Evolutionary conservation across 1,140 invertebrate genomes (phyloP), one percentile per base, ranked within the genome.

Genomic region (Drosophila nannoptera): DNA sequence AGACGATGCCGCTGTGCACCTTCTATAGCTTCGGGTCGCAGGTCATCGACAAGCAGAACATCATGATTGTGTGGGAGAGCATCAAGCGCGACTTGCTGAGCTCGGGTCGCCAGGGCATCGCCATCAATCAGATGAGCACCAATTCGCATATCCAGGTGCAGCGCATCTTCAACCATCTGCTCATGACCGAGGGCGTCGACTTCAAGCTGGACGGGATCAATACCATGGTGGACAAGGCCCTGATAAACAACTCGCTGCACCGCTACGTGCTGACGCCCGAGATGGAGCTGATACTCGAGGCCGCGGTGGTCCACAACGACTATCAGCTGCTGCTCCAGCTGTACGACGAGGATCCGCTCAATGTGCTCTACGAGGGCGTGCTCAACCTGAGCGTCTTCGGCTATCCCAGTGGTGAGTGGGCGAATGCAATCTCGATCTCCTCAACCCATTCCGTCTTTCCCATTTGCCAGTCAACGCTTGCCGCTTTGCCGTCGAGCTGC

Each of bases 211-310:
- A 62, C 0, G 11, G 54, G 0, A 84, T 88, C 7, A 46, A 86
- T 67, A 33, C 46, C 0, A 7, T 69, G 1, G 22, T n/a, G 0
- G 77, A 88, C 31, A 8, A 6, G 4, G 87, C 87, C 2, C 40
- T 88, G 9, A 66, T 88, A 5, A 81, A 75, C 22, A 88, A 88
- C 59, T 88, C 87, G 0, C 8, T 84, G 50, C 82, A 87, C 50
- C 87, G 87, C 3, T 88, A 71, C 12, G 73, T 88, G 0, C 33
- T 88, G 0, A 81, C 65, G n/a, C 46, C 60, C 7, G 52, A 71
- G 0, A 75, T 88, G 78, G 40, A 72, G 0, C 36, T 46, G 6
- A 70, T 74, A 6, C 65, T 88, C 2, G 87, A 88, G 48, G 12
- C 69, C 1, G 59, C 52, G 2, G 49, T 86, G 0, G 36, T 69